phyloP scores from a whole-genome alignment of 2,888 invertebrate species.

The Odontomyia ornata region DNA sequence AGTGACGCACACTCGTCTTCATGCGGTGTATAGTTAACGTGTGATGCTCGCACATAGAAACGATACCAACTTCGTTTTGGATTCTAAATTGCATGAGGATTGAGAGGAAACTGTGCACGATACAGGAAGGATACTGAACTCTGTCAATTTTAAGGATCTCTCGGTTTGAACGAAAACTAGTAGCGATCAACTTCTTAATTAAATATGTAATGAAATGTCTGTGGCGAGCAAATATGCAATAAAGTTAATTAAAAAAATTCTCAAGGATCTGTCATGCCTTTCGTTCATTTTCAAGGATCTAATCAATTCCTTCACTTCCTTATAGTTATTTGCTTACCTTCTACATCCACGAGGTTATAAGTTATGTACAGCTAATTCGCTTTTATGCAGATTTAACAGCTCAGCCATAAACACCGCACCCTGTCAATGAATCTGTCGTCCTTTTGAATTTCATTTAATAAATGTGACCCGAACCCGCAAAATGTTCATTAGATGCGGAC shows the following conservation, averaged over 20 bases:
- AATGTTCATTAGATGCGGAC: constrained; percentile 27
- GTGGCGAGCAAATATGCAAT: background rate
- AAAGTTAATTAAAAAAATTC: background rate
- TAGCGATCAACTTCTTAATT: no score
- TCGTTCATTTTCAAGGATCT: background rate
- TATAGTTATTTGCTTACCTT: background rate
- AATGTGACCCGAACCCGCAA: constrained; percentile 32
- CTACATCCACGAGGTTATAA: background rate
- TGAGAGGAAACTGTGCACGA: no score
- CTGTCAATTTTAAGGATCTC: no score
- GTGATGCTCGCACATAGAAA: background rate
- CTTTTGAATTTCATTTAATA: constrained; percentile 17
- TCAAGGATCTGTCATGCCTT: background rate
- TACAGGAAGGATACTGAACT: no score
- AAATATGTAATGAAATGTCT: background rate
- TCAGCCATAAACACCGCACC: constrained; percentile 17
- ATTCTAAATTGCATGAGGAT: background rate
- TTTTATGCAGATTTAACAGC: constrained; percentile 36
- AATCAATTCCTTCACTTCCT: no score
- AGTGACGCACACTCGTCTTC: constrained; percentile 18
- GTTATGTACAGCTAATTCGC: constrained; percentile 16
- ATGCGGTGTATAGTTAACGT: background rate
- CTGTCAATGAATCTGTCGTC: constrained; percentile 14
- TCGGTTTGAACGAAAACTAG: no score
- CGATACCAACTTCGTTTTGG: background rate